Conservation (phyloP, 2,888 invertebrate genomes). For the Tipula vernalis region DNA sequence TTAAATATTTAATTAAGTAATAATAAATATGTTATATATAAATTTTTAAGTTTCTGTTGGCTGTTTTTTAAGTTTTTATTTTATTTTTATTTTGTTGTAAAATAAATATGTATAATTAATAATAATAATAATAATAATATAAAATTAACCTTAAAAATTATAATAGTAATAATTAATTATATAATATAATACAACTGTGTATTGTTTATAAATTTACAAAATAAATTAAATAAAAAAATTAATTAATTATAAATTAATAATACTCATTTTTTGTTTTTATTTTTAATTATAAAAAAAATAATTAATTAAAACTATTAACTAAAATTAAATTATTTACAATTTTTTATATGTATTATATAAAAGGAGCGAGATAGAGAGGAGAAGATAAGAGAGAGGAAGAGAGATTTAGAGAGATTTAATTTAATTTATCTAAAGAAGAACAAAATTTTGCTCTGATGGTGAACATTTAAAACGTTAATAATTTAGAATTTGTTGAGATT, state of each 20-base stretch:
- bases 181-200: neutral
- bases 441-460: neutral
- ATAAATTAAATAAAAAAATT: constrained; percentile 4
- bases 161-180: neutral
- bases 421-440: neutral
- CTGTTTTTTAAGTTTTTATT: neutral
- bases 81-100: neutral
- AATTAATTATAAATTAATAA: neutral
- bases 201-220: neutral
- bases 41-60: neutral
- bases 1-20: constrained; percentile 4
- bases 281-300: neutral
- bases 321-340: neutral
- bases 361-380: neutral
- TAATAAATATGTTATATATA: neutral
- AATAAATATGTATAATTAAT: neutral
- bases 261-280: neutral
- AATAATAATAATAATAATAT: neutral
- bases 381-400: neutral
- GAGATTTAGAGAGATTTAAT: neutral
- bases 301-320: neutral
- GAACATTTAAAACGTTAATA: neutral
- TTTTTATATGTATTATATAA: neutral
- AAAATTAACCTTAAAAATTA: neutral
- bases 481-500: neutral